Conservation (phyloP, 2,888 invertebrate genomes). For the Polia nebulosa region DNA sequence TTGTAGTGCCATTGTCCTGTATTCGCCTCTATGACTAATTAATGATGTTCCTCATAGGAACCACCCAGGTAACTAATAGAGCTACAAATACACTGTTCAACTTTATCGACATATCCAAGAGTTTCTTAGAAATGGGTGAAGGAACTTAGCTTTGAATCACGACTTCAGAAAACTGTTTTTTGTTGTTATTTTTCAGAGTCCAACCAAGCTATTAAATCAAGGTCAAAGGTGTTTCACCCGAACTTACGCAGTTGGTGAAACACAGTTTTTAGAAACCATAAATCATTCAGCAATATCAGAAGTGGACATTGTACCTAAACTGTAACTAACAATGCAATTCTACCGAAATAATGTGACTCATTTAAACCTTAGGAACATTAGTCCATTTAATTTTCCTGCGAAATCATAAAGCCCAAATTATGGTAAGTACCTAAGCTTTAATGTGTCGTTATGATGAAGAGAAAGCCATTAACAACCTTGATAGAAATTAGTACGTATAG, state of each 20-base stretch:
- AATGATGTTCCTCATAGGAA: background rate
- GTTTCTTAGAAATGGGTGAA: constrained; percentile 34
- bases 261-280: constrained; percentile 62
- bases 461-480: constrained; percentile 26
- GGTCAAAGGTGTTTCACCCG: constrained; percentile 67
- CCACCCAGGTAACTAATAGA: constrained; percentile 19
- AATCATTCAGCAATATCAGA: constrained; percentile 54
- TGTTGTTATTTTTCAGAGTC: constrained; percentile 30
- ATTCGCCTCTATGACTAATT: constrained; percentile 31
- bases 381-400: background rate
- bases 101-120: constrained; percentile 6
- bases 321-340: constrained; percentile 51
- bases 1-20: constrained; percentile 37
- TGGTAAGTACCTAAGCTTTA: background rate
- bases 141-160: constrained; percentile 38
- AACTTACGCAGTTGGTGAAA: constrained; percentile 46
- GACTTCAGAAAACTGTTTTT: constrained; percentile 43
- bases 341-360: constrained; percentile 39
- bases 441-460: constrained; percentile 12
- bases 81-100: constrained; percentile 9
- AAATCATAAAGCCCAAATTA: constrained; percentile 3
- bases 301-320: constrained; percentile 46
- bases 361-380: constrained; percentile 16
- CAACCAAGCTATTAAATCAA: constrained; percentile 50
- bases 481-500: constrained; percentile 32